Evolutionary conservation across 1,140 invertebrate species (phyloP), one percentile per base, ranked within the genome.

Genomic region (Drosophila teissieri): DNA sequence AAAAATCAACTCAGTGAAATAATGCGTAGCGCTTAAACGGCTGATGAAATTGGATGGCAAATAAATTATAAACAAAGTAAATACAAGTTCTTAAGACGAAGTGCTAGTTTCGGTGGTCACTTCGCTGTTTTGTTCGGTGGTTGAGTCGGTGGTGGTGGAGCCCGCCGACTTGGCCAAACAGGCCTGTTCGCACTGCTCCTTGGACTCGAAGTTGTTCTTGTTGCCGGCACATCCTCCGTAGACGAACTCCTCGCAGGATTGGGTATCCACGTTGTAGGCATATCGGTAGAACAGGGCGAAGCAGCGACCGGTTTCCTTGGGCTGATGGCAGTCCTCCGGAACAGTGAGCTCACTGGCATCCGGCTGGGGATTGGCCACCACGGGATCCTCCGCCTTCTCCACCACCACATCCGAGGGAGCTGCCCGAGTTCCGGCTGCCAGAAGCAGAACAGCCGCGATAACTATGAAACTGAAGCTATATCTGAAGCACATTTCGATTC

Each of bases 191-290:
- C 98, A 98, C 77, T 96, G 94, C 22, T 97, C 95, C 39, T 94
- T 93, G 19, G 94, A 94, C 54, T 94, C 93, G 93, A 98, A 98
- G 90, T 97, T 97, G 92, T 99, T 99, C 27, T 94, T 94, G 92
- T 98, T 98, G 10, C 96, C 96, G 75, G 96, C 96, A 91, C 98
- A 99, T 4, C 98, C 98, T 7, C 97, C 96, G 91, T 97, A 99
- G 22, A 93, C 94, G 92, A 98, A 98, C 54, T 94, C 93, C 84
- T 96, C 94, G 91, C 97, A 98, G 4, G 92, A 92, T 54, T 93
- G 93, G 27, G 94, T 92, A 55, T 94, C 93, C 81, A 95, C 94
- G 89, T 98, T 96, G 93, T 94, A 99, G 93, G 95, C 96, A 95
- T 96, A 99, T 37, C 96, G 94, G 63, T 95, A 94, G 86, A 95